A percentile compares a stretch with the other conserved stretches of the same genome.
These are phyloP conservation scores for Eustalomyia histrio DNA, from an alignment of 2,888 invertebrate species.

Conservation along the genomic window DNA sequence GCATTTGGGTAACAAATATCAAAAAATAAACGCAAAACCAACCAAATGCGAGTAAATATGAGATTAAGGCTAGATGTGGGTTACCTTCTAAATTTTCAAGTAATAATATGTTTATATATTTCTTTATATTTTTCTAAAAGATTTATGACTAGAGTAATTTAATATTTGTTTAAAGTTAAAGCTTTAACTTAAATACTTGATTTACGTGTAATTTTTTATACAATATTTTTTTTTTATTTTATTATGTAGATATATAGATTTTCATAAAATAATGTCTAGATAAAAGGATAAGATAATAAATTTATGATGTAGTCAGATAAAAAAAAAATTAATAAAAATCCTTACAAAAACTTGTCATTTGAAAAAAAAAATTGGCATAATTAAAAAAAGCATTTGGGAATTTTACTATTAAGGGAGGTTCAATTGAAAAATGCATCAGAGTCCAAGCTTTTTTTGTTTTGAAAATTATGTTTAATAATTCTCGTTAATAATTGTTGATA, in stretches of 20 bases:
- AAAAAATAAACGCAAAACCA: neutral
- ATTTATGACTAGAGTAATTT: constrained; percentile 62
- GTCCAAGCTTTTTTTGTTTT: too few relatives aligned
- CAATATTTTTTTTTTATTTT: constrained; percentile 45
- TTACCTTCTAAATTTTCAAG: constrained; percentile 58
- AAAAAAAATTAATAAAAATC: neutral
- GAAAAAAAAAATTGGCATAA: too few relatives aligned
- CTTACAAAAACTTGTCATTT: too few relatives aligned
- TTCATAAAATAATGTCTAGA: constrained; percentile 36
- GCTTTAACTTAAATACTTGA: constrained; percentile 58
- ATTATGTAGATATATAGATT: constrained; percentile 52
- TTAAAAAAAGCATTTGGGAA: too few relatives aligned
- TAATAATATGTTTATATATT: constrained; percentile 29
- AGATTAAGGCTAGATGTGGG: constrained; percentile 59
- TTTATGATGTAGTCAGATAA: neutral
- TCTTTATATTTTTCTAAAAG: constrained; percentile 24
- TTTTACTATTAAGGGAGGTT: too few relatives aligned
- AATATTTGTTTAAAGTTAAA: constrained; percentile 57
- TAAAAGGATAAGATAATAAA: constrained; percentile 26
- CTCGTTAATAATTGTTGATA: too few relatives aligned
- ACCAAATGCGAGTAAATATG: constrained; percentile 18
- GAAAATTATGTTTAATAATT: too few relatives aligned
- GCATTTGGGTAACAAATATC: constrained; percentile 4
- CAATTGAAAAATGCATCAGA: too few relatives aligned
- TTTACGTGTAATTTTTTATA: constrained; percentile 55